These are phyloP conservation scores for Bothrops jararaca DNA, from an alignment of 2,113 vertebrate genomes.

Conservation along the genomic window DNA sequence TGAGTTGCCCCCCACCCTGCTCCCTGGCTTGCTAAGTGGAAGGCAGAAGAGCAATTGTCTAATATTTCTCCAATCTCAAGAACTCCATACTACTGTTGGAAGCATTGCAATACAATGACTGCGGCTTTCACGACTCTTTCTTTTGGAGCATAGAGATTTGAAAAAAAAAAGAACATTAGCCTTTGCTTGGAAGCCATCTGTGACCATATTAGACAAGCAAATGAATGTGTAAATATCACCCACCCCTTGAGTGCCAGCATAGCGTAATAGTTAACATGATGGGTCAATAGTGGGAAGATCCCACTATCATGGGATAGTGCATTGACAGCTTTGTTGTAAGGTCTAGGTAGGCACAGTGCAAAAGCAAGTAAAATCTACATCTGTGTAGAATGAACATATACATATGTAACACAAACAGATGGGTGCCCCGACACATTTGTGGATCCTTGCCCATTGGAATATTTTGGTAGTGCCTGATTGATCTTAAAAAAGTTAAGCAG, in stretches of 20 bases:
- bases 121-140: not conserved
- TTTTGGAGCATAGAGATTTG: not conserved
- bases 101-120: not conserved
- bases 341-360: not conserved
- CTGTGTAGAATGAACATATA: not conserved
- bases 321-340: not conserved
- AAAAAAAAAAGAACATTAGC: not conserved
- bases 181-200: not conserved
- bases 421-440: not conserved
- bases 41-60: not conserved
- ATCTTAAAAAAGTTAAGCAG: not conserved
- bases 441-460: not conserved
- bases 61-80: not conserved
- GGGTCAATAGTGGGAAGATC: not conserved
- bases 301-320: too few relatives aligned
- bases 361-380: not conserved
- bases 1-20: not conserved
- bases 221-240: not conserved
- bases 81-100: not conserved
- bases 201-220: not conserved
- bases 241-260: not conserved
- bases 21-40: not conserved
- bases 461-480: not conserved
- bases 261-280: not conserved
- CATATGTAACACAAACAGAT: not conserved